Percentiles rank a stretch among this genome's conserved stretches.
Evolutionary conservation across 2,888 invertebrate genomes (phyloP).

Genomic region (Elysia crispata): DNA sequence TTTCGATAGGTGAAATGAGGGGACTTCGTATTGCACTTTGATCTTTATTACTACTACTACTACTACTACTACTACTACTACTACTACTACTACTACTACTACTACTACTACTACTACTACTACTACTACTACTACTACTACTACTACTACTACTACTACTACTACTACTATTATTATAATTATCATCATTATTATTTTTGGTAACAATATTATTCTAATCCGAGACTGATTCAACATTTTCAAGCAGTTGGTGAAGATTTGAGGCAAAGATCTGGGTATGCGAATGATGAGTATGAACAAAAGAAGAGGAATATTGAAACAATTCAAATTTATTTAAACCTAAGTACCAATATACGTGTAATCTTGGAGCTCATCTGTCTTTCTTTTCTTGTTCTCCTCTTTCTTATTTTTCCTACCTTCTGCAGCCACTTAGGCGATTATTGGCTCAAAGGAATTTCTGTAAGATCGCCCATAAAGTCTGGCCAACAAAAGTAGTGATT

Average conservation of each 20-base stretch:
- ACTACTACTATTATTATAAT: slow-evolving; percentile 5
- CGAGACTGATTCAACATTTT: not conserved
- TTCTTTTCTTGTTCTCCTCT: not conserved
- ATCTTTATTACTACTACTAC: not conserved
- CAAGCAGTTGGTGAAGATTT: too few relatives aligned
- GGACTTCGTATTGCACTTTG: not conserved
- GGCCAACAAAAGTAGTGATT: too few relatives aligned
- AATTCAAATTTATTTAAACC: too few relatives aligned
- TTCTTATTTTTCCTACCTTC: not conserved
- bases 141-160: not conserved
- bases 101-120: slow-evolving; percentile 12
- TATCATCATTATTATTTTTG: not conserved
- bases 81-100: slow-evolving; percentile 16
- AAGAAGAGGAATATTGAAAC: too few relatives aligned
- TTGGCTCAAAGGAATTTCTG: too few relatives aligned
- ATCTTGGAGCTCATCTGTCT: too few relatives aligned
- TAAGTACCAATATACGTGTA: too few relatives aligned
- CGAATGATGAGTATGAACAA: too few relatives aligned
- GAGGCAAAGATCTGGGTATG: too few relatives aligned
- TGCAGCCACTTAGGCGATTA: not conserved
- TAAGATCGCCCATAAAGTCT: too few relatives aligned
- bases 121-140: not conserved
- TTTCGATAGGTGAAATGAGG: too few relatives aligned
- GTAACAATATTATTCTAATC: not conserved
- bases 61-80: not conserved